These are phyloP conservation scores for Sakesphorus luctuosus DNA, from an alignment of 2,113 vertebrate genomes.

Conservation along the genomic window DNA sequence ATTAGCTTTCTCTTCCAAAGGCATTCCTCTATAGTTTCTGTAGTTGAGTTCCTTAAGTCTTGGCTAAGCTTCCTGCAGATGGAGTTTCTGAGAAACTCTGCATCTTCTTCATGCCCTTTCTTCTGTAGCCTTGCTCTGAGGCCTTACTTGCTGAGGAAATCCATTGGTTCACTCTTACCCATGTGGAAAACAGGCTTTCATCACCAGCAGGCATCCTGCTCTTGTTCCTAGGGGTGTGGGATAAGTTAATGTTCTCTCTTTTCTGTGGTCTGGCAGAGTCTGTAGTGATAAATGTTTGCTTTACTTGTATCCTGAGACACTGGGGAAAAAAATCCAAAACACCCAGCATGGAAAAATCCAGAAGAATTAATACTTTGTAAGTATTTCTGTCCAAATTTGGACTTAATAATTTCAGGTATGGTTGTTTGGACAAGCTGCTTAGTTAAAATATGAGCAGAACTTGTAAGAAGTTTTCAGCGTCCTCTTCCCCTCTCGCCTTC, in stretches of 20 bases:
- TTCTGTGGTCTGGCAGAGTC: not conserved
- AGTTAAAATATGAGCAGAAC: not conserved
- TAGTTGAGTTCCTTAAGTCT: not conserved
- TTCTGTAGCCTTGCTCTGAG: not conserved
- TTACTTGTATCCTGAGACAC: not conserved
- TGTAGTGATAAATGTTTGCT: not conserved
- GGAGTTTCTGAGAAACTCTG: not conserved
- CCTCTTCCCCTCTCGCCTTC: not conserved
- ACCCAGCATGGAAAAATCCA: not conserved
- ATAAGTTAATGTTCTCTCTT: not conserved
- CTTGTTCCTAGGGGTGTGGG: not conserved
- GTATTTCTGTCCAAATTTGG: not conserved
- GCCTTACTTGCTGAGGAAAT: not conserved
- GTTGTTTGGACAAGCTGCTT: not conserved
- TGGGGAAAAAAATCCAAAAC: not conserved
- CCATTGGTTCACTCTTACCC: not conserved
- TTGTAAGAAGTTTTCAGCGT: not conserved
- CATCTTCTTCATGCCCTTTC: not conserved
- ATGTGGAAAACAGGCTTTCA: not conserved
- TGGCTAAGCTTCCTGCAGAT: not conserved
- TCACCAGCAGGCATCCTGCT: not conserved
- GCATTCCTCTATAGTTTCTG: not conserved
- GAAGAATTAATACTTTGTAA: not conserved
- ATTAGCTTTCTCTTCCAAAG: not conserved
- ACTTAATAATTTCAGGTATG: fast-evolving